Evolutionary conservation across 1,140 invertebrate species (phyloP).

Genomic region (Neelides sp.): DNA sequence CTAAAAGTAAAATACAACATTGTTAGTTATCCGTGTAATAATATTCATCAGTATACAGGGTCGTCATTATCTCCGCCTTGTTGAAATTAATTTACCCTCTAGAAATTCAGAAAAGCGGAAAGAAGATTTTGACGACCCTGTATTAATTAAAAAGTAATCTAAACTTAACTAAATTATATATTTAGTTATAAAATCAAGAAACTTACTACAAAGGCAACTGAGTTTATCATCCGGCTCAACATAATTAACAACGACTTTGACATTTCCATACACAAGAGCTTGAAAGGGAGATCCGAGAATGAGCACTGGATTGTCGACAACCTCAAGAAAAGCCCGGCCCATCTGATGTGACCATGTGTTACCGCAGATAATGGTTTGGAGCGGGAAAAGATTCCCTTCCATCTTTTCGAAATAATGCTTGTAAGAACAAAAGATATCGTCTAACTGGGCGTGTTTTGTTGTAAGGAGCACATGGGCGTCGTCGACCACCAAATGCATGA

Average conservation of each 20-base stretch:
- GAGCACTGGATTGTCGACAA: background rate
- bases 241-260: background rate
- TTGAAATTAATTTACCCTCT: too few relatives aligned
- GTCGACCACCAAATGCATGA: constrained; percentile 5
- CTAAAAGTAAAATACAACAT: too few relatives aligned
- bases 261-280: constrained; percentile 4
- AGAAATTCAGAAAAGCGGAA: too few relatives aligned
- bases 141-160: too few relatives aligned
- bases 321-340: background rate
- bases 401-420: background rate
- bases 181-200: too few relatives aligned
- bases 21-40: too few relatives aligned
- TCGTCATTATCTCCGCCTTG: too few relatives aligned
- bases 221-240: background rate
- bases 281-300: background rate
- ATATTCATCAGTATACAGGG: too few relatives aligned
- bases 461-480: constrained; percentile 5
- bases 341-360: background rate
- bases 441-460: background rate
- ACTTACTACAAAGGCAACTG: too few relatives aligned
- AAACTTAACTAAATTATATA: too few relatives aligned
- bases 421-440: background rate
- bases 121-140: too few relatives aligned
- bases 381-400: background rate
- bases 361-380: constrained; percentile 7